Evolutionary conservation across 2,113 vertebrate species (phyloP).

Genomic region (Damaliscus lunatus): DNA sequence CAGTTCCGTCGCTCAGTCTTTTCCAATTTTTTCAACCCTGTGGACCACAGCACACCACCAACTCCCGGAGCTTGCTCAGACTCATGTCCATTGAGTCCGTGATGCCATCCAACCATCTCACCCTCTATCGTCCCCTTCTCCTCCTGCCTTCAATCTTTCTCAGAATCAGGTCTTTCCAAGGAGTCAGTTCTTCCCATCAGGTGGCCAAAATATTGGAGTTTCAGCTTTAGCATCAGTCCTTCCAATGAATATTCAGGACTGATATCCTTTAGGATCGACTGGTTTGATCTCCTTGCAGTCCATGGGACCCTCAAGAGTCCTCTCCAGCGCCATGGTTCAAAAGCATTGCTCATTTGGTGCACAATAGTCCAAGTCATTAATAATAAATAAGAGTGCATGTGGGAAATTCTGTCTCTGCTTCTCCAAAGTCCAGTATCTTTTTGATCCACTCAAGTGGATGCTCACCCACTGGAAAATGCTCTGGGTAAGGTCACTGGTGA

Average conservation of each 20-base stretch:
- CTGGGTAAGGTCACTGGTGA: background rate
- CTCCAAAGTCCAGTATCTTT: background rate
- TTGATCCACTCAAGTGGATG: no score
- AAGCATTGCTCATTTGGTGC: background rate
- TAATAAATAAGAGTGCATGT: background rate
- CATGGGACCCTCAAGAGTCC: background rate
- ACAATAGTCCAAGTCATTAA: background rate
- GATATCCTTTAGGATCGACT: background rate
- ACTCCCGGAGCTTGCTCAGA: background rate
- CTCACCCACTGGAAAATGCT: background rate
- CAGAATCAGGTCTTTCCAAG: background rate
- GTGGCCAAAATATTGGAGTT: background rate
- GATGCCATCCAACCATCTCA: background rate
- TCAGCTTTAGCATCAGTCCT: background rate
- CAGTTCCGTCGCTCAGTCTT: background rate
- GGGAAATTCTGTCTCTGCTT: background rate
- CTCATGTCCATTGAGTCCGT: background rate
- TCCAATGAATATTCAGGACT: background rate
- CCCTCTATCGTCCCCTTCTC: background rate
- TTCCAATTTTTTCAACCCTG: background rate
- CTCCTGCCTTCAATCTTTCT: background rate
- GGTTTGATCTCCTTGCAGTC: background rate
- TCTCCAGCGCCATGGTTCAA: background rate
- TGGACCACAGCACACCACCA: background rate
- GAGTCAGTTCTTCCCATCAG: background rate